phyloP scores from a whole-genome alignment of 1,140 invertebrate genomes.

The Procambarus clarkii region DNA sequence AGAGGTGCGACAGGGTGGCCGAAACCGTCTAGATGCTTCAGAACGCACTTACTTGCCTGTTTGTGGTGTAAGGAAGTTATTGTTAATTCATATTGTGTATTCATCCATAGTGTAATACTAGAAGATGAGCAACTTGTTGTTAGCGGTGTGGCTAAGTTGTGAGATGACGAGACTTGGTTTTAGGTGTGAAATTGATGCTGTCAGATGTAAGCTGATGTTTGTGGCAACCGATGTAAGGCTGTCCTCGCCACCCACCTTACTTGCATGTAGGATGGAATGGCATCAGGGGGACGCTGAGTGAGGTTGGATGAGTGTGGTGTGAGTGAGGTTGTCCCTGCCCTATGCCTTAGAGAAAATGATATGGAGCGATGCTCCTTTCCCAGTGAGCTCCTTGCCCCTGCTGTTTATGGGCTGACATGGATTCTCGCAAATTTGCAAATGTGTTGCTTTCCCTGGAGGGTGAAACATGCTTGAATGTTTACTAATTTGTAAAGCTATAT shows the following conservation, averaged over 20 bases:
- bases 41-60: conserved; percentile 44
- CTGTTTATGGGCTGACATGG: not conserved
- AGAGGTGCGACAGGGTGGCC: not conserved
- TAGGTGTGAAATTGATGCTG: not conserved
- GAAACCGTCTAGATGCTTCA: conserved; percentile 32
- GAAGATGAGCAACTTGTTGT: conserved; percentile 43
- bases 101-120: conserved; percentile 50
- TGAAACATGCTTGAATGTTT: conserved; percentile 36
- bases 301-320: conserved; percentile 36
- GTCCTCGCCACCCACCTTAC: not conserved
- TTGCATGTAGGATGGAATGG: not conserved
- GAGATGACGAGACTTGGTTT: conserved; percentile 16
- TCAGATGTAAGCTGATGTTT: not conserved
- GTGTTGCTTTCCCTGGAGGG: conserved; percentile 40
- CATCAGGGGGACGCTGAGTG: not conserved
- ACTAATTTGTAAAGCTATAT: conserved; percentile 11
- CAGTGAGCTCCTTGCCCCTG: conserved; percentile 24
- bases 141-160: conserved; percentile 42
- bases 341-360: conserved; percentile 45
- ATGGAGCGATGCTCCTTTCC: conserved; percentile 28
- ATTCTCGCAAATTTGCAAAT: conserved; percentile 23
- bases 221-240: not conserved
- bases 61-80: conserved; percentile 52
- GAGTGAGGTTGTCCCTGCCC: conserved; percentile 45
- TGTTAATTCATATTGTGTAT: conserved; percentile 56